A percentile compares a stretch with the other conserved stretches of the same genome.
phyloP scores from a whole-genome alignment of 1,140 invertebrate genomes.

The Scaptomyza montana region DNA sequence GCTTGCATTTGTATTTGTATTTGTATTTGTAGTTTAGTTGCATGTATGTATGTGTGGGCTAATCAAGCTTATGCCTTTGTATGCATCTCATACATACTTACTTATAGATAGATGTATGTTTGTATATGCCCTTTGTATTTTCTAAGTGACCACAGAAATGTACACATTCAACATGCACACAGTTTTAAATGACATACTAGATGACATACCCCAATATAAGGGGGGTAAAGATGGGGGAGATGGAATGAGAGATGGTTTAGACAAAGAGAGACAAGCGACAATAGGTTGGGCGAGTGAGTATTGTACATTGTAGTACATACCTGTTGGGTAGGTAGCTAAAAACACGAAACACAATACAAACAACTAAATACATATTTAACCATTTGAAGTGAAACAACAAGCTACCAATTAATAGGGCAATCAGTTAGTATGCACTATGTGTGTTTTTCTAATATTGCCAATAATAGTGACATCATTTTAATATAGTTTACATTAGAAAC shows the following conservation, averaged over 20 bases:
- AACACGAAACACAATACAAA: neutral
- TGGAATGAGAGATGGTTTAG: neutral
- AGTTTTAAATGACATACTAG: conserved; percentile 58
- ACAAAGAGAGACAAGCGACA: neutral
- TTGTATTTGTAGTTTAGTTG: conserved; percentile 52
- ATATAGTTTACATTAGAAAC: too few species aligned
- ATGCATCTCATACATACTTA: conserved; percentile 29
- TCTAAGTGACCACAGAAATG: conserved; percentile 78
- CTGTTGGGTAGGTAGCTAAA: too few species aligned
- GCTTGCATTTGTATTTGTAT: conserved; percentile 37
- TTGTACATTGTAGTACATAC: neutral
- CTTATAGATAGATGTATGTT: conserved; percentile 19
- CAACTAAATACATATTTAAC: conserved; percentile 41
- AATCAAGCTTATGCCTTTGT: too few species aligned
- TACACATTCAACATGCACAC: conserved; percentile 69
- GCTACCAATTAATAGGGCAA: conserved; percentile 47
- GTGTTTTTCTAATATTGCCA: conserved; percentile 10
- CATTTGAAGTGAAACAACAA: conserved; percentile 26
- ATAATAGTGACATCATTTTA: neutral
- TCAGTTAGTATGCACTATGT: conserved; percentile 19
- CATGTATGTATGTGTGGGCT: too few species aligned
- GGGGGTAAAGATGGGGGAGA: neutral
- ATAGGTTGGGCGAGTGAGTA: conserved; percentile 6
- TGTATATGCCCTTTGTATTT: conserved; percentile 44
- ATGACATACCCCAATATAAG: conserved; percentile 14